Percentiles rank a stretch among this genome's conserved stretches.
phyloP scores from a whole-genome alignment of 2,113 vertebrate genomes.

The human (Homo sapiens) region GRCh38 chrX:109470501-109471000 shows the following conservation, averaged over 20 bases:
- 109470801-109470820: background rate
- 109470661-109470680: background rate
- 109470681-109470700: background rate
- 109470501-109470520: background rate
- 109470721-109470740: background rate
- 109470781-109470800: background rate
- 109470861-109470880: background rate
- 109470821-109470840: background rate
- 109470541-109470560: background rate
- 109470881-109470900: background rate
- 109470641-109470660: background rate
- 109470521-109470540: background rate
- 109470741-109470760: background rate
- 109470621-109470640: background rate
- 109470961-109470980: conserved; percentile 18
- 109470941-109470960: background rate
- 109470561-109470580: background rate
- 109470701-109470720: background rate
- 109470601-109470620: background rate
- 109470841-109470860: background rate
- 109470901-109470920: conserved; percentile 34
- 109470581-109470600: background rate
- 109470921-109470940: conserved; percentile 1
- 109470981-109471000: conserved; percentile 22
- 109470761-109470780: background rate